These are phyloP conservation scores for Lasioglossum calceatum DNA, from an alignment of 2,888 invertebrate species.

Conservation along the genomic window DNA sequence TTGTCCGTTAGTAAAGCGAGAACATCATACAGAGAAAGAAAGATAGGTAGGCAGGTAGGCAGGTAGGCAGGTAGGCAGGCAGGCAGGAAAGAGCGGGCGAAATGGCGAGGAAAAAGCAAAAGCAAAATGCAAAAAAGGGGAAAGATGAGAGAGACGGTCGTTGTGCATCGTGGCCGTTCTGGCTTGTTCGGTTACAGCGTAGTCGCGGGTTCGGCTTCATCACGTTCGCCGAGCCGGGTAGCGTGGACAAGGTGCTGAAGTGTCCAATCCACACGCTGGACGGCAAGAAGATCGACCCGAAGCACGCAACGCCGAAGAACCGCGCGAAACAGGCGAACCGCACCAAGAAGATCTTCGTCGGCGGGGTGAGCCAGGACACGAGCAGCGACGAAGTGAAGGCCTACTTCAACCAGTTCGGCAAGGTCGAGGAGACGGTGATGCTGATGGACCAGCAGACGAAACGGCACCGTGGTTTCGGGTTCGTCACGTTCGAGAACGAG, in stretches of 20 bases:
- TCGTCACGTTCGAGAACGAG: slow-evolving; percentile 96
- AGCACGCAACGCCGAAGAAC: slow-evolving; percentile 96
- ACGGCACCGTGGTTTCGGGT: slow-evolving; percentile 95
- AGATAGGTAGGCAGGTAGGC: background rate
- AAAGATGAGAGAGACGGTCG: slow-evolving; percentile 64
- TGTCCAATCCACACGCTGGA: slow-evolving; percentile 96
- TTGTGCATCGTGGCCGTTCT: slow-evolving; percentile 75
- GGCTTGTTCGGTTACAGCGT: slow-evolving; percentile 88
- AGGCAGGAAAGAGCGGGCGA: slow-evolving; percentile 6
- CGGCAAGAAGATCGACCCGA: slow-evolving; percentile 97
- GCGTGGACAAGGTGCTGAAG: slow-evolving; percentile 96
- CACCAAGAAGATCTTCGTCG: slow-evolving; percentile 96
- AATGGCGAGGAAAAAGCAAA: slow-evolving; percentile 26
- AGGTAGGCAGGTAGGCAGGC: background rate
- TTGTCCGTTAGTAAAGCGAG: background rate
- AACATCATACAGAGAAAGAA: background rate
- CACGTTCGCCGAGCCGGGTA: slow-evolving; percentile 95
- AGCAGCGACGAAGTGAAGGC: slow-evolving; percentile 96
- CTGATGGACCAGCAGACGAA: slow-evolving; percentile 97
- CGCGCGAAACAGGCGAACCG: slow-evolving; percentile 93
- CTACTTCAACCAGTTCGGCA: slow-evolving; percentile 95
- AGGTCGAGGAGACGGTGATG: slow-evolving; percentile 96
- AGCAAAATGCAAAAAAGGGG: slow-evolving; percentile 18
- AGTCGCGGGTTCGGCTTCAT: slow-evolving; percentile 98
- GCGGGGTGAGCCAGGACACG: slow-evolving; percentile 96